Evolutionary conservation across 2,888 invertebrate species (phyloP), one percentile per base, ranked within the genome.

Genomic region (Caenorhabditis sulstoni): DNA sequence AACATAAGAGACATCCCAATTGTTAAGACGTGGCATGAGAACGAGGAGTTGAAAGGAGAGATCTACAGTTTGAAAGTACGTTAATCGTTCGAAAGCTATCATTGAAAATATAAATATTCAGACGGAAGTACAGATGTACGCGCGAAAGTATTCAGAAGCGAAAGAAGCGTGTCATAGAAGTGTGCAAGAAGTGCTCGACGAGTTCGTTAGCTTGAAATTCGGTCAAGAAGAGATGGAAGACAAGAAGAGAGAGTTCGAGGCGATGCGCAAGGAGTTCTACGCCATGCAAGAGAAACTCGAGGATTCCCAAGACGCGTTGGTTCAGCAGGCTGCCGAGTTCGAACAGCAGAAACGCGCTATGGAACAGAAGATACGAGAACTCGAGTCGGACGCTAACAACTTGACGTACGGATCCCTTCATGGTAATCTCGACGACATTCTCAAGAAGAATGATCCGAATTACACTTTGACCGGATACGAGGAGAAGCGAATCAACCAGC

Each of bases 381-480:
- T 73, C 29, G 64, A 77, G 37, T 20, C 44, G 5, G 75, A 75
- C 37, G 11, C 47, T 0, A 74, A 74, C 44, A 77, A 77, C n/a
- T 61, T 65, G 18, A 77, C 77, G 22, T 11, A 23, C 16, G 59
- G 66, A 0, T 67, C 71, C 0, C 41, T 73, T 20, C 55, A 47
- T 14, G 78, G 79, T n/a, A 74, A 62, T 12, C 62, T 79, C 7
- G 79, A 79, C 12, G 79, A 73, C 39, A 61, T 64, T 12, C 22
- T 79, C 50, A 79, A 79, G 29, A 64, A 47, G 39, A 52, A 59
- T 29, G 79, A 79, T 57, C 79, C 79, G n/a, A 62, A 79, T 53
- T 74, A 50, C 65, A 79, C 79, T 4, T 2, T 79, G 5, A 61
- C 61, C 11, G 59, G 64, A 5, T 47, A 58, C 11, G 79, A 79